phyloP scores from a whole-genome alignment of 2,797 vertebrate genomes.

The Epinephelus coioides region DNA sequence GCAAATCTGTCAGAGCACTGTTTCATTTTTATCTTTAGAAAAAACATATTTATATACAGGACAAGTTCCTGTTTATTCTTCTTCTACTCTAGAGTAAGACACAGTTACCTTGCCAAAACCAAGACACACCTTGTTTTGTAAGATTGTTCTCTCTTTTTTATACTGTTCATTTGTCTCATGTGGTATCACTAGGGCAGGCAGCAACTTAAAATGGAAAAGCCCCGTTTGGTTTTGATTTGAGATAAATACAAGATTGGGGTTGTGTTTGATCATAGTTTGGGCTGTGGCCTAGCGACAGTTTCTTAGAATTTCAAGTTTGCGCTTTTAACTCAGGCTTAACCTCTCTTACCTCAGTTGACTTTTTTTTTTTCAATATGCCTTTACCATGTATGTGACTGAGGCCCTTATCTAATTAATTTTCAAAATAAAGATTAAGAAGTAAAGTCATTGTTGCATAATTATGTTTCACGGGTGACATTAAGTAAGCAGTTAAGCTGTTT shows the following conservation, averaged over 20 bases:
- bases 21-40: constrained; percentile 16
- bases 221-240: constrained; percentile 78
- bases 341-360: constrained; percentile 29
- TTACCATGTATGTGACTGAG: not conserved
- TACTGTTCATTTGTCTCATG: constrained; percentile 75
- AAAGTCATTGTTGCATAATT: not conserved
- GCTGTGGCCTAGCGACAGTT: constrained; percentile 72
- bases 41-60: constrained; percentile 28
- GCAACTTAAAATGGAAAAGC: constrained; percentile 77
- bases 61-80: constrained; percentile 70
- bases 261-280: constrained; percentile 72
- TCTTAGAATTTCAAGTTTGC: constrained; percentile 76
- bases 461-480: not conserved
- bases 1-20: constrained; percentile 7
- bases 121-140: constrained; percentile 76
- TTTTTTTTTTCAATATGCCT: not conserved
- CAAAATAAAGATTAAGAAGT: not conserved
- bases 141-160: constrained; percentile 46
- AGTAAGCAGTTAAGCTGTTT: not conserved
- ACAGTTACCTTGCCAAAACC: constrained; percentile 51
- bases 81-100: constrained; percentile 36
- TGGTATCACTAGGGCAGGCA: constrained; percentile 73
- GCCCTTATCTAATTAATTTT: not conserved
- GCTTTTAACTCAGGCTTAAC: constrained; percentile 24
- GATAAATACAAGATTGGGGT: constrained; percentile 63